A percentile compares a stretch with the other conserved stretches of the same genome.
Conservation (phyloP, 2,797 vertebrate species). For the Thamnophis elegans region DNA sequence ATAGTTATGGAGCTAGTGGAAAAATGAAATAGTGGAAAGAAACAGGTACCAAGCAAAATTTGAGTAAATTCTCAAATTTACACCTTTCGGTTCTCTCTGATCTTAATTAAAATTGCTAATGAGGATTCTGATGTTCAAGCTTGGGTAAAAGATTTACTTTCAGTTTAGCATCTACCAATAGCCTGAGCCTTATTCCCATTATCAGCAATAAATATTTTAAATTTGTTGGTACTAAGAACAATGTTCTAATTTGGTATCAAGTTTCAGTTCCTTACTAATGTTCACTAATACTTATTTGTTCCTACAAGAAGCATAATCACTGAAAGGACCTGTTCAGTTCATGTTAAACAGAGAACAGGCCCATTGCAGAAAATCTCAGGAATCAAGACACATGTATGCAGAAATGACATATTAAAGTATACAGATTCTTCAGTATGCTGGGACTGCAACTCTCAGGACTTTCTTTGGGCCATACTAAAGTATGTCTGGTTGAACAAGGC, state of each 20-base stretch:
- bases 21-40: constrained; percentile 25
- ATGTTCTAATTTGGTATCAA: neutral
- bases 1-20: constrained; percentile 53
- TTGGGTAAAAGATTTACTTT: neutral
- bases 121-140: neutral
- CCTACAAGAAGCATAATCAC: neutral
- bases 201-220: neutral
- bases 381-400: neutral
- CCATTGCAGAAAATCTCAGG: neutral
- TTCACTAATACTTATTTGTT: neutral
- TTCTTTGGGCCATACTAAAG: neutral
- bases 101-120: neutral
- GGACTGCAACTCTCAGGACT: neutral
- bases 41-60: constrained; percentile 9
- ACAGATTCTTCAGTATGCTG: neutral
- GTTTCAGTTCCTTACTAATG: neutral
- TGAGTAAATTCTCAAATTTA: constrained; percentile 35
- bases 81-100: constrained; percentile 20
- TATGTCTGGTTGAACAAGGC: neutral
- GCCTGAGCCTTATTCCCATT: neutral
- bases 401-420: neutral
- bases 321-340: neutral
- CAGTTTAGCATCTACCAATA: neutral
- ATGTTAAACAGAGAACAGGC: neutral
- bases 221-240: neutral